Evolutionary conservation across 53 echinoderm and acorn worm species (phyloP), one percentile per base, ranked within the genome.

Genomic region (Luidia sarsii): DNA sequence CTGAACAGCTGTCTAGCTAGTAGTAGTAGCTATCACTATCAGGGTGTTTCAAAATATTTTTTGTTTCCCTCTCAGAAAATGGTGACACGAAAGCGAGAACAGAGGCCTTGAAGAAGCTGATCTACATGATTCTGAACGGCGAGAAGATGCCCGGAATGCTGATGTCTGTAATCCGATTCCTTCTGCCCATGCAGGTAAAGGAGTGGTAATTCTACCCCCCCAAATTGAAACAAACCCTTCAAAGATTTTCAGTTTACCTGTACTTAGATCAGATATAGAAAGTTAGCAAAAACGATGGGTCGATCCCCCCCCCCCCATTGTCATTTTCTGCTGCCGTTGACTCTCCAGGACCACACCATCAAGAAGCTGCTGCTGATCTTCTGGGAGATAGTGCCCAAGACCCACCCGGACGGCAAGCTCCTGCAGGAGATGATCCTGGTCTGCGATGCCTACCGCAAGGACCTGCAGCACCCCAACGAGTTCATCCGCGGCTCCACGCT

Each of bases 311-410:
- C n/a, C n/a, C n/a, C n/a, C n/a, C n/a, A n/a, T n/a, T n/a, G n/a
- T n/a, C n/a, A n/a, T n/a, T n/a, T n/a, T n/a, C n/a, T n/a, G n/a
- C 21, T n/a, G n/a, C n/a, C n/a, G 27, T 50, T 50, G 43, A 13
- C 34, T 57, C 1, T 48, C 20, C 50, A 93, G 88, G 93, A 97
- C 52, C 97, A 97, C 81, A 90, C 97, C 4, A 84, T 97, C 75
- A 97, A 97, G 91, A 97, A 97, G 70, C 79, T 97, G 35, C 84
- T 97, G 32, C 72, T 97, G 33, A 82, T 97, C 48, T 97, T 97
- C 89, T 97, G 97, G 97, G 97, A 97, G 82, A 97, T 97, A 81
- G 97, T 97, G 22, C 97, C 97, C 50, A 97, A 97, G 87, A 97
- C 97, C 0, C 97, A 94, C 75, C 97, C 93, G 48, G 97, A 97